Evolutionary conservation across 2,797 vertebrate genomes (phyloP).

Genomic region (Sebastes steindachneri): DNA sequence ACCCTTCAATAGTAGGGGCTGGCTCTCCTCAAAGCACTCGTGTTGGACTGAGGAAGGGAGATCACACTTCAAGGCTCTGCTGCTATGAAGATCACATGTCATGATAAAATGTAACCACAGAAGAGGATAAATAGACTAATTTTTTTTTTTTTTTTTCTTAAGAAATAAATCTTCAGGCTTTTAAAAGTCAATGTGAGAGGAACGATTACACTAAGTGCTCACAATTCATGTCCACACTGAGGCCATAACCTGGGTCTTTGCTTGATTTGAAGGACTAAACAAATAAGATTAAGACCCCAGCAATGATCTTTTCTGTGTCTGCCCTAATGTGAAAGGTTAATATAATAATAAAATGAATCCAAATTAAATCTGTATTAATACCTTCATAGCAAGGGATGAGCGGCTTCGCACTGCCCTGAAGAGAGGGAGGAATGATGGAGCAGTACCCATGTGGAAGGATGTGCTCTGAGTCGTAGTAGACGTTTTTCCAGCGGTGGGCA

Average conservation of each 20-base stretch:
- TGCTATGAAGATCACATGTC: conserved; percentile 40
- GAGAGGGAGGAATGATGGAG: conserved; percentile 90
- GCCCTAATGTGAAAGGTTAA: neutral
- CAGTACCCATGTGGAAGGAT: conserved; percentile 97
- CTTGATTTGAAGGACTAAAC: neutral
- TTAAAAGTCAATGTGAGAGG: neutral
- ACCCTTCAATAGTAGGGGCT: conserved; percentile 20
- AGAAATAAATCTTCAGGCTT: neutral
- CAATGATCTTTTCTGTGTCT: neutral
- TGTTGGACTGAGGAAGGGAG: conserved; percentile 21
- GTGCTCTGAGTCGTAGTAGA: conserved; percentile 92
- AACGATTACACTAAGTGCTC: neutral
- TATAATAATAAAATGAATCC: neutral
- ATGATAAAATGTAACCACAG: conserved; percentile 48
- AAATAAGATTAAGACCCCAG: neutral
- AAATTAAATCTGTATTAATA: conserved; percentile 61
- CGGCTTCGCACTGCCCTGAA: conserved; percentile 86
- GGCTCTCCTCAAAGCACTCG: conserved; percentile 6
- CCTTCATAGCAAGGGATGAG: conserved; percentile 98
- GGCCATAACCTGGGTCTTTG: neutral
- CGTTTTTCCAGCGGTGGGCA: conserved; percentile 99
- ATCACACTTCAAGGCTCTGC: conserved; percentile 49
- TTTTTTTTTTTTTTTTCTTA: neutral
- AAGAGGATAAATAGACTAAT: conserved; percentile 16
- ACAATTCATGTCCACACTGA: neutral